Evolutionary conservation across 1,140 invertebrate genomes (phyloP).

Genomic region (Homarus americanus): DNA sequence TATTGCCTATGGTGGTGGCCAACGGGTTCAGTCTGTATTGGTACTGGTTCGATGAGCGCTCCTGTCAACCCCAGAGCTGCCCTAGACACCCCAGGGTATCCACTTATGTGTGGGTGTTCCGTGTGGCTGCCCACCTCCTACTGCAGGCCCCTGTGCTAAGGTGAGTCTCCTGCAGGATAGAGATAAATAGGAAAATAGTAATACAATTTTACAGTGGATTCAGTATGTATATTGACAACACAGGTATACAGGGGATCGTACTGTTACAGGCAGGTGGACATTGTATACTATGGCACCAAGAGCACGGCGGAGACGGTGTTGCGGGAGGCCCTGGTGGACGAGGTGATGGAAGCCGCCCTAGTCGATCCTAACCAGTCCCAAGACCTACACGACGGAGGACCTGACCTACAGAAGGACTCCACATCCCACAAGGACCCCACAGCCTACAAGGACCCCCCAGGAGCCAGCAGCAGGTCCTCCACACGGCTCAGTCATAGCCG

Average conservation of each 20-base stretch:
- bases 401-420: neutral
- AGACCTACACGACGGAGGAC: neutral
- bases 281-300: constrained; percentile 49
- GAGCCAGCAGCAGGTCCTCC: neutral
- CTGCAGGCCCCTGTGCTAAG: constrained; percentile 31
- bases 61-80: constrained; percentile 4
- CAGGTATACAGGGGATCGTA: too few species aligned
- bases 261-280: constrained; percentile 40
- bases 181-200: neutral
- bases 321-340: constrained; percentile 41
- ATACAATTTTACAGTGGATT: neutral
- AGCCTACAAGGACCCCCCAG: neutral
- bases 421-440: neutral
- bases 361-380: too few species aligned
- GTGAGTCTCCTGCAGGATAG: neutral
- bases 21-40: constrained; percentile 50
- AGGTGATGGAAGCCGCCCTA: constrained; percentile 51
- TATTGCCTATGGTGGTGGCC: constrained; percentile 25
- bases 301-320: constrained; percentile 53
- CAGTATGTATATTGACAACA: neutral
- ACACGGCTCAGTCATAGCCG: neutral
- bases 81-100: neutral
- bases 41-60: constrained; percentile 50
- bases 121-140: constrained; percentile 16
- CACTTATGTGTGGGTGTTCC: constrained; percentile 15